Base-by-base conservation (phyloP, 92 coral and sea anemone genomes). In the Parazoanthus darwini region DNA sequence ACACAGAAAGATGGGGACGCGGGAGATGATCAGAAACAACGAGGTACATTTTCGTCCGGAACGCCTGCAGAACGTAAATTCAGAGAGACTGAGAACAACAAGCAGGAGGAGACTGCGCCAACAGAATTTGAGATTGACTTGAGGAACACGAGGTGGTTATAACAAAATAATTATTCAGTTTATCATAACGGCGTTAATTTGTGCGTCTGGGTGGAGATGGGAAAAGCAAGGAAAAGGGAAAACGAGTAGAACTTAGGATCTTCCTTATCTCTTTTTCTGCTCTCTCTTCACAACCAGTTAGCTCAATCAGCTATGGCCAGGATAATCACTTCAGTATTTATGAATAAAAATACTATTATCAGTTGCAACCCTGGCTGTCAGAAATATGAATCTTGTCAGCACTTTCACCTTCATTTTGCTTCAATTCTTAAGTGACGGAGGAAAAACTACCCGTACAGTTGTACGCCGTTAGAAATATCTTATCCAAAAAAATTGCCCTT, bases 51-150 rank as follows among this genome's bases (percentile, higher is more conserved):
- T 16, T 50, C 63, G 78, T 0, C 51, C 25, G 20, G 65, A 1
- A 36, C 20, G 25, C 75, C 36, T 16, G 74, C 33, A 39, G 71
- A 88, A 33, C 44, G 46, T 66, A 26, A 80, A 6, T 36, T 56
- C 4, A 35, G 26, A 8, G 79, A 56, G 23, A 73, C 66, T 50
- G 90, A 29, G 14, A 48, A 51, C n/a, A 65, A 87, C 26, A 83
- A 84, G 66, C 18, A 84, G 15, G 2, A 0, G 9, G 66, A 71
- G 35, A 84, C 44, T 71, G 3, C 44, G 39, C 48, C 18, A 4
- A 90, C 90, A 18, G 88, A 86, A 39, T 87, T 81, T 68, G 90
- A 87, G 63, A 81, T 83, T 7, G 82, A 91, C 68, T 58, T 91
- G 7, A 68, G 18, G 65, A 86, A 82, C 56, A 82, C 77, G 36